Percentiles rank a stretch among this genome's conserved stretches.
Evolutionary conservation across 1,140 invertebrate genomes (phyloP).

Genomic region (Penaeus chinensis): DNA sequence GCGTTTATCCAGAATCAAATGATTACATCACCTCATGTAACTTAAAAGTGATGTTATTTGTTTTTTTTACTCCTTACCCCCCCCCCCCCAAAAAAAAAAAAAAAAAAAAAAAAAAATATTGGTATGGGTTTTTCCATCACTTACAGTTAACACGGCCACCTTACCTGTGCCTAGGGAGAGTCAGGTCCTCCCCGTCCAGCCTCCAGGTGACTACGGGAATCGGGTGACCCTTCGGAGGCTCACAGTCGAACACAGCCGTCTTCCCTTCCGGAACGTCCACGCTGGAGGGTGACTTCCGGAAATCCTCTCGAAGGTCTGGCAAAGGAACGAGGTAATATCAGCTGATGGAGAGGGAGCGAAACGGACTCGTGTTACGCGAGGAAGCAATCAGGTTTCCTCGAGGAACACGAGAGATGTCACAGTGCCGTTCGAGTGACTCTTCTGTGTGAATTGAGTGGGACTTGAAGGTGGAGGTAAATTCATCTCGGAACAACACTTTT

Average conservation of each 20-base stretch:
- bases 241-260: constrained; percentile 89
- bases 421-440: too few species aligned
- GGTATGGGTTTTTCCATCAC: background rate
- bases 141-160: background rate
- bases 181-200: constrained; percentile 81
- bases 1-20: too few species aligned
- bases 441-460: too few species aligned
- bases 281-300: constrained; percentile 86
- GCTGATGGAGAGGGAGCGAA: too few species aligned
- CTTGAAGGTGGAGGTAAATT: too few species aligned
- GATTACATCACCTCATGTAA: too few species aligned
- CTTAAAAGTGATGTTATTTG: too few species aligned
- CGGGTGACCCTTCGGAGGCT: constrained; percentile 89
- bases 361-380: too few species aligned
- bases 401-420: too few species aligned
- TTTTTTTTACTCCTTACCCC: too few species aligned
- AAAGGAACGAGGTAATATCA: constrained; percentile 63
- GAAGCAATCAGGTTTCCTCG: too few species aligned
- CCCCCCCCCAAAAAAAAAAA: background rate
- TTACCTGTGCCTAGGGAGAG: constrained; percentile 49
- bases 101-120: background rate
- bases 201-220: constrained; percentile 90
- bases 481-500: too few species aligned
- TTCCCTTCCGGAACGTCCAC: constrained; percentile 90
- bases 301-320: constrained; percentile 92